These are phyloP conservation scores for Tringa solitaria DNA, from an alignment of 2,113 vertebrate species.

Conservation along the genomic window DNA sequence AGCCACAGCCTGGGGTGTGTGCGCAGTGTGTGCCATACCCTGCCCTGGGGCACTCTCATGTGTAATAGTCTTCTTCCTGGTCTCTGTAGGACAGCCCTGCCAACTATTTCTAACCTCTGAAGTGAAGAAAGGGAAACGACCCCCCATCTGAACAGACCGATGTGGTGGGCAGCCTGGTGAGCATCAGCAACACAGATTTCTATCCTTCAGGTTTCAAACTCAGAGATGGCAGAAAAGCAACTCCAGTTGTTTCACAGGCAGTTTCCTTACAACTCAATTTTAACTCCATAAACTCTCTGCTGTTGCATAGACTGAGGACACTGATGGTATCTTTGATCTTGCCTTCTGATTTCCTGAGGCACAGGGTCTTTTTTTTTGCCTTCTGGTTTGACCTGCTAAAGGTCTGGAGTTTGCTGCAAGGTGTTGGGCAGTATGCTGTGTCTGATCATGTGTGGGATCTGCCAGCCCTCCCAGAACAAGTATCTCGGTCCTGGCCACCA, in stretches of 20 bases:
- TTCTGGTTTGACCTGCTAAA: background rate
- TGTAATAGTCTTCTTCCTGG: background rate
- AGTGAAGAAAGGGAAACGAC: background rate
- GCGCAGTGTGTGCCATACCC: background rate
- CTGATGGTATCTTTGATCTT: background rate
- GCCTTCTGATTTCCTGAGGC: background rate
- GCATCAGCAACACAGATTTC: too few species aligned
- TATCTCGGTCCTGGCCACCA: background rate
- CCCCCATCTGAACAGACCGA: background rate
- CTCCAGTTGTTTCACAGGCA: background rate
- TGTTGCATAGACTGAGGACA: background rate
- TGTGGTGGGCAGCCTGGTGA: accelerated
- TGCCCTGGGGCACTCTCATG: background rate
- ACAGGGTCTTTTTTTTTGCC: background rate
- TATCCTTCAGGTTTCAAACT: background rate
- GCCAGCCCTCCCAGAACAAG: background rate
- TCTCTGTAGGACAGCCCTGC: background rate
- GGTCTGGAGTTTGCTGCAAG: background rate
- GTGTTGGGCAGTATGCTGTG: background rate
- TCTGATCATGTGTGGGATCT: background rate
- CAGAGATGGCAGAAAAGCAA: background rate
- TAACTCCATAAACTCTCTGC: background rate
- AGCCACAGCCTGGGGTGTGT: background rate
- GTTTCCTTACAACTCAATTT: background rate
- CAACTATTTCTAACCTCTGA: background rate